These are phyloP conservation scores for Morone saxatilis DNA, from an alignment of 2,113 vertebrate species.

Conservation along the genomic window DNA sequence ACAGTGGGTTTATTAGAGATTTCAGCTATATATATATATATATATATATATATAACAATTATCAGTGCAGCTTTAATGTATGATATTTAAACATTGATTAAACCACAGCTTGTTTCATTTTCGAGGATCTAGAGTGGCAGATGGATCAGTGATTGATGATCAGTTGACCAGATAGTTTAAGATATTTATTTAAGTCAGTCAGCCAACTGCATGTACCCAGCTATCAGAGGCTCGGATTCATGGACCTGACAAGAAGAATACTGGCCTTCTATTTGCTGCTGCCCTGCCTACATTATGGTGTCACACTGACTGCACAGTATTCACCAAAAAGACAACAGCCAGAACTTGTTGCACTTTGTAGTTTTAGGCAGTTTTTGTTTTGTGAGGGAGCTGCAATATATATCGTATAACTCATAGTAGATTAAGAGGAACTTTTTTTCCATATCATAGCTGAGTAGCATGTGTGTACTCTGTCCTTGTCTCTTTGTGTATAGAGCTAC, in stretches of 20 bases:
- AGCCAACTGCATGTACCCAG: neutral
- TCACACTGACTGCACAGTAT: neutral
- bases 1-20: neutral
- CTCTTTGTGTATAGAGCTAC: neutral
- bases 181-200: neutral
- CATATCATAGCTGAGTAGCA: neutral
- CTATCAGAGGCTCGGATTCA: neutral
- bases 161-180: too few species aligned
- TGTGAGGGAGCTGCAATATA: neutral
- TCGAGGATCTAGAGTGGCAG: neutral
- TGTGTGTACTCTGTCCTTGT: conserved; percentile 14
- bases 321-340: neutral
- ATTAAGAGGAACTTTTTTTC: neutral
- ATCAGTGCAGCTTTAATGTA: neutral
- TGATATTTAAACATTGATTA: neutral
- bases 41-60: too few species aligned
- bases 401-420: neutral
- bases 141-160: too few species aligned
- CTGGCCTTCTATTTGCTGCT: neutral
- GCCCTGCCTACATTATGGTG: neutral
- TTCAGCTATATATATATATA: too few species aligned
- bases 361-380: neutral
- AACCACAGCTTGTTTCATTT: neutral
- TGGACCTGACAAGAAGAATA: neutral
- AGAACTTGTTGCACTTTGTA: conserved; percentile 31